phyloP scores from a whole-genome alignment of 2,113 vertebrate genomes.

The Urocitellus parryii region DNA sequence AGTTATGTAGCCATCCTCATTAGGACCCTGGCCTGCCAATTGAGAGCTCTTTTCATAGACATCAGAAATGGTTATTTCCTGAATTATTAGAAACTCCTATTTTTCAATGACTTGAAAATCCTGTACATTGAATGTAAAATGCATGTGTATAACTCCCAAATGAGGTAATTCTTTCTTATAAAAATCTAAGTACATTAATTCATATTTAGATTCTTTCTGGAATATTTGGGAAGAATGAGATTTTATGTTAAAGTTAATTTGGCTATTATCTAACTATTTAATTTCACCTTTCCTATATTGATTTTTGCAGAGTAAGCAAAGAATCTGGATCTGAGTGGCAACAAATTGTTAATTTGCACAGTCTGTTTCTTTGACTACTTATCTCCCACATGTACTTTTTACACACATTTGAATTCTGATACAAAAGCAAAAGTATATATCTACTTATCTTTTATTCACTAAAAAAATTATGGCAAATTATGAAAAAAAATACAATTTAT shows the following conservation, averaged over 20 bases:
- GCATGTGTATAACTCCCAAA: background rate
- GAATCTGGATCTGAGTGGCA: background rate
- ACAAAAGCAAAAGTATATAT: background rate
- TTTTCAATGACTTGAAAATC: background rate
- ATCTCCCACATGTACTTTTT: background rate
- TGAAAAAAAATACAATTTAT: too few relatives aligned
- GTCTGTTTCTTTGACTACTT: background rate
- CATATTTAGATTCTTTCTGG: background rate
- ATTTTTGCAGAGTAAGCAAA: background rate
- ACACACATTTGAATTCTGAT: background rate
- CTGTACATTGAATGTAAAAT: background rate
- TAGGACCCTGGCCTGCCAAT: background rate
- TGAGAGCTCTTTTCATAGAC: background rate
- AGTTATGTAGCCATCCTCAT: background rate
- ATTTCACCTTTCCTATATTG: background rate
- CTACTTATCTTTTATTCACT: background rate
- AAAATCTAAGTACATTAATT: background rate
- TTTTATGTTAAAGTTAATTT: background rate
- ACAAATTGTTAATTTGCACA: background rate
- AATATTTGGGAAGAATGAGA: background rate
- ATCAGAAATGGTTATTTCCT: background rate
- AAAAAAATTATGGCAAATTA: too few relatives aligned
- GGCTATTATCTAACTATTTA: background rate
- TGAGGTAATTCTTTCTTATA: background rate
- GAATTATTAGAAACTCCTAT: background rate